Evolutionary conservation across 35 echinoderm and acorn worm genomes (phyloP), one percentile per base, ranked within the genome.

Genomic region (Amphiura filiformis): DNA sequence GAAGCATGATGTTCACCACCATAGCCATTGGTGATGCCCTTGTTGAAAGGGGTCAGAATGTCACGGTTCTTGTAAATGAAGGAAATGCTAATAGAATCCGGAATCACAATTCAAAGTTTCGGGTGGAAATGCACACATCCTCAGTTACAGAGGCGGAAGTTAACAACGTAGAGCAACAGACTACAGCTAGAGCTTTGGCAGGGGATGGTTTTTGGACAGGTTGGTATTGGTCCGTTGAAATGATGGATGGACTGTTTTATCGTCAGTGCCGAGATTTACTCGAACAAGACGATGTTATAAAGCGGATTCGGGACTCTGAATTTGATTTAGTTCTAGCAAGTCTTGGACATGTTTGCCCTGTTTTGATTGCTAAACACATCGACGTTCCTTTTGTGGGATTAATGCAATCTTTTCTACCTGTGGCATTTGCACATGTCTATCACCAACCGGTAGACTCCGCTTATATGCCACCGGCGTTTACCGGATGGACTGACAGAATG

Each of bases 1-100:
- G 61, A 70, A 70, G 61, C 61, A 70, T 70, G 61, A 70, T 70
- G 61, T 70, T 70, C 26, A 70, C 61, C 26, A 70, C 61, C 2
- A 26, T 70, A 70, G 61, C 61, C 15, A 70, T 70, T n/a, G 61
- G 61, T 5, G 61, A 70, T n/a, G 61, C 61, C 4, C 61, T 70
- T 70, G 26, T 70, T 30, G 61, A 70, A 70, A 70, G 61, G 26
- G 61, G 61, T 4, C 17, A 70, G 26, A 18, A 52, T 52, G 61
- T 70, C 26, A 70, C 61, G 2, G 2, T 70, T 70, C 26, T 70
- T 15, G 61, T 70, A 13, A 23, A 70, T 30, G 61, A 70, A 30
- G 2, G 7, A 7, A 70, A 13, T 30, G 61, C 2, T n/a, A 23
- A 70, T 70, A 18, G 26, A 18, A 23, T 70, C 11, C 7, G 26